Evolutionary conservation across 2,888 invertebrate genomes (phyloP), one percentile per base, ranked within the genome.

Genomic region (Eumacrocentrus americanus): DNA sequence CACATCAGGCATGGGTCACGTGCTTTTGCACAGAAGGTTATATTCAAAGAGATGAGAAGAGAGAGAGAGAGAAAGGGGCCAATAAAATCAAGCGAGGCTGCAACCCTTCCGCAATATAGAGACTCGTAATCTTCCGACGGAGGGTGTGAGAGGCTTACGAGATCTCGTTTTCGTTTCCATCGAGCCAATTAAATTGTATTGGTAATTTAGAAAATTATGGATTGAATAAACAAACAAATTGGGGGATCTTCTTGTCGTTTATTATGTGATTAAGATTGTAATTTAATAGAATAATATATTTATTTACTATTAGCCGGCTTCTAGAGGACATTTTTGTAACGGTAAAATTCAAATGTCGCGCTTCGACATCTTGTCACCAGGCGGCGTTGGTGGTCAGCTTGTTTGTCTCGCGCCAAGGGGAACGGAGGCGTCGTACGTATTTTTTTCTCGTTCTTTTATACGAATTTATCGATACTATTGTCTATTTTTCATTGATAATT

Each of bases 31-130:
- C 57, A 42, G 40, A 53, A 59, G 48, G 55, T 53, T 46, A 54
- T n/a, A n/a, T 42, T 50, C 57, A 37, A 58, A 66, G 65, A 71
- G 69, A 72, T 68, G 69, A 70, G 62, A 62, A 66, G 59, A 65
- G 63, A 56, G 55, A 61, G 51, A 60, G 60, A 55, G 56, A 60
- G 62, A 60, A 68, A 66, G 70, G 68, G 71, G 71, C 73, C 72
- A 76, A 78, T 77, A 77, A 78, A 76, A 78, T 78, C 74, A 76
- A 73, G 72, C 67, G 69, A 69, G 73, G 71, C 67, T 72, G 67
- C 74, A 77, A 78, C 77, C 77, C 76, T 78, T 76, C 69, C 71
- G 70, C 63, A 63, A 59, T 66, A 69, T 68, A 68, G 72, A 72
- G 67, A 29, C 29, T 72, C 70, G 74, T 74, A 75, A 76, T 76